Base-by-base conservation (phyloP, 1,140 invertebrate genomes). In the Drosophila sturtevanti region DNA sequence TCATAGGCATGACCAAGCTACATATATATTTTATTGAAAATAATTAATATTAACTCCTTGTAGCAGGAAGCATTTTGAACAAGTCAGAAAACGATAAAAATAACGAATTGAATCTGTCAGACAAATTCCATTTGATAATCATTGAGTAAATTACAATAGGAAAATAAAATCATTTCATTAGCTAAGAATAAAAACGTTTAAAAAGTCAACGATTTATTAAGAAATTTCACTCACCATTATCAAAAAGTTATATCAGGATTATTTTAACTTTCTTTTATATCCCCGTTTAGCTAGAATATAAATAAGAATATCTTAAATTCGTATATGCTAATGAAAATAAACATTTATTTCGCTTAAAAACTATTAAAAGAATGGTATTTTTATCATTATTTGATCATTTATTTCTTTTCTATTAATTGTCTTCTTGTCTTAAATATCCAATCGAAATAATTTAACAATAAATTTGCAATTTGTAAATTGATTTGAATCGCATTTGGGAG, bases 391-490 rank as follows among this genome's bases (percentile, higher is more conserved):
- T 21, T 48, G 9, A 14, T 41, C 16, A 14, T 14, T 41, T 41
- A 14, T 41, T 48, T 11, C 41, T 0, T 14, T 48, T 21, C 9
- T 21, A 16, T 21, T 48, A 16, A 48, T 48, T 48, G 41, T 48
- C 41, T 48, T 21, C 16, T 11, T 48, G n/a, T n/a, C n/a, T 48
- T 1, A 21, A 48, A 21, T 2, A 48, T 48, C 16, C 16, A 14
- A 44, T 48, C 16, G 41, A 16, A 21, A 16, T 3, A 21, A 6
- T 48, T 48, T 11, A 48, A 16, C 11, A 10, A 48, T 48, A 67
- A 58, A 44, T 77, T 73, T 64, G 54, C 37, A 48, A 62, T 76
- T 58, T 65, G 56, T 35, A 65, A 63, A 79, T 56, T 21, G 54
- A 34, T 56, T 56, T 35, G n/a, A 48, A 48, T 9, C 16, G 41